phyloP scores from a whole-genome alignment of 1,140 invertebrate genomes.

The Nasonia longicornis region DNA sequence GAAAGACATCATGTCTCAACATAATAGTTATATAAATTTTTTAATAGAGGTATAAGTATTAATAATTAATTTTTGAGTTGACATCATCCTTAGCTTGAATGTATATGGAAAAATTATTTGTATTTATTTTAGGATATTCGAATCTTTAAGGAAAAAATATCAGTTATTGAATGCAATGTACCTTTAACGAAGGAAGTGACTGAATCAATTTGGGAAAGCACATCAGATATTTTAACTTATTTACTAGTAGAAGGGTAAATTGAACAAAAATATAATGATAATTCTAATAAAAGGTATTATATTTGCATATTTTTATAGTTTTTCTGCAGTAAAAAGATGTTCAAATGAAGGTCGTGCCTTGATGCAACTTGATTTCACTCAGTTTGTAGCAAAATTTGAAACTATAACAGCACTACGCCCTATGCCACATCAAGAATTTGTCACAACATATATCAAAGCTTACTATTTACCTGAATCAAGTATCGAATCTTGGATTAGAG shows the following conservation, averaged over 20 bases:
- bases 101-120: slow-evolving; percentile 28
- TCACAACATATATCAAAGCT: slow-evolving; percentile 95
- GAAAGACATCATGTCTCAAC: slow-evolving; percentile 94
- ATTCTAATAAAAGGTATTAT: neutral
- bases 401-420: slow-evolving; percentile 85
- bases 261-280: neutral
- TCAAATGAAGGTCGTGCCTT: slow-evolving; percentile 94
- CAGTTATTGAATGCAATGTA: slow-evolving; percentile 76
- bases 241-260: slow-evolving; percentile 92
- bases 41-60: slow-evolving; percentile 72
- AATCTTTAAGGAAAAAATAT: slow-evolving; percentile 81
- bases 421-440: slow-evolving; percentile 89
- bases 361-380: slow-evolving; percentile 98
- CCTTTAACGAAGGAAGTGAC: slow-evolving; percentile 79
- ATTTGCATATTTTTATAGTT: slow-evolving; percentile 70
- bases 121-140: slow-evolving; percentile 77
- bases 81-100: neutral
- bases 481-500: slow-evolving; percentile 89
- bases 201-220: slow-evolving; percentile 86
- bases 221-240: slow-evolving; percentile 85
- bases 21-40: slow-evolving; percentile 89
- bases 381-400: slow-evolving; percentile 92
- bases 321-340: slow-evolving; percentile 92
- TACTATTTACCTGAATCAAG: slow-evolving; percentile 92
- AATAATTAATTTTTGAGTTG: neutral